These are phyloP conservation scores for Philhelius pedissequus DNA, from an alignment of 2,888 invertebrate species.

Conservation along the genomic window DNA sequence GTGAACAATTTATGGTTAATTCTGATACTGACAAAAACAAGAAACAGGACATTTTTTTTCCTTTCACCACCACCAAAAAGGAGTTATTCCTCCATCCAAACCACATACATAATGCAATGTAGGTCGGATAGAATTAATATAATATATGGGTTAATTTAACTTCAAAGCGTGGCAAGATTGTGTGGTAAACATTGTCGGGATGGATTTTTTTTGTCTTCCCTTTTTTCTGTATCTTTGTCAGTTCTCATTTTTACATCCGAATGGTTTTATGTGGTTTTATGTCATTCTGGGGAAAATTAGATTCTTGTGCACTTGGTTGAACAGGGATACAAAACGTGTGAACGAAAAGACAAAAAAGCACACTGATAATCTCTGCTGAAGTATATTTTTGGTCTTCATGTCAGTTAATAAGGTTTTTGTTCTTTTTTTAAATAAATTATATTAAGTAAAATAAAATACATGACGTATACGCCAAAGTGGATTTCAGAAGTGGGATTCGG, in stretches of 20 bases:
- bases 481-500: no score
- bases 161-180: conserved; percentile 16
- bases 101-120: not conserved
- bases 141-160: conserved; percentile 33
- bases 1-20: conserved; percentile 7
- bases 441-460: no score
- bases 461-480: no score
- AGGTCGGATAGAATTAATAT: conserved; percentile 33
- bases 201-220: not conserved
- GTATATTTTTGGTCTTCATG: not conserved
- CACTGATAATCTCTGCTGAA: not conserved
- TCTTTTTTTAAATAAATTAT: no score
- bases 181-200: not conserved
- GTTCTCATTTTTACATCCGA: not conserved
- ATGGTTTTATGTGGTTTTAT: not conserved
- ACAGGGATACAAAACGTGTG: not conserved
- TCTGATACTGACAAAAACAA: not conserved
- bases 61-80: not conserved
- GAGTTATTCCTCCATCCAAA: not conserved
- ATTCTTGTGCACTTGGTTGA: not conserved
- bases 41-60: not conserved
- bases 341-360: not conserved
- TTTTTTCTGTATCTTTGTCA: not conserved
- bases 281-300: conserved; percentile 4
- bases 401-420: no score